phyloP scores from a whole-genome alignment of 2,888 invertebrate species.

The Sycophila texana region DNA sequence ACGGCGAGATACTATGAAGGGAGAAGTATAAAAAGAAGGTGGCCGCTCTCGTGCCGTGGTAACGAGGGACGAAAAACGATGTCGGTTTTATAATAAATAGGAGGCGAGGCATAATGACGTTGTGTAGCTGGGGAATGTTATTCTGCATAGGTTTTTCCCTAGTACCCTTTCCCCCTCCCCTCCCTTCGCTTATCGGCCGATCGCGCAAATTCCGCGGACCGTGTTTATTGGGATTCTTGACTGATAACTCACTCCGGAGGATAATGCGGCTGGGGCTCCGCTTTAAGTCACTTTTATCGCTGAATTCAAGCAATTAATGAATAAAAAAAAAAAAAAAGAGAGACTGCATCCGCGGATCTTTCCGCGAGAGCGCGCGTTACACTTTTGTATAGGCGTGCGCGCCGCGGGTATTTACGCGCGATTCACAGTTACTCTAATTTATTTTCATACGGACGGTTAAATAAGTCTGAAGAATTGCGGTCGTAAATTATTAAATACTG shows the following conservation, averaged over 20 bases:
- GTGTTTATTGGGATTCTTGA: slow-evolving; percentile 20
- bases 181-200: slow-evolving; percentile 25
- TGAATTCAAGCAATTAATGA: too few species aligned
- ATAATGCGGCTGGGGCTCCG: too few species aligned
- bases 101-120: slow-evolving; percentile 30
- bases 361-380: too few species aligned
- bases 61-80: slow-evolving; percentile 39
- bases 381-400: too few species aligned
- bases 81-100: slow-evolving; percentile 45
- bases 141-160: slow-evolving; percentile 35
- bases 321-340: too few species aligned
- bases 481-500: too few species aligned
- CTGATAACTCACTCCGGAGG: slow-evolving; percentile 1
- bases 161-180: too few species aligned
- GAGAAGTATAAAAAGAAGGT: slow-evolving; percentile 6
- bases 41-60: not conserved
- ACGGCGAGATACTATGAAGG: slow-evolving; percentile 17
- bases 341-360: too few species aligned
- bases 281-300: too few species aligned
- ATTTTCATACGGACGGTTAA: not conserved
- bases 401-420: too few species aligned
- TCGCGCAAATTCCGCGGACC: slow-evolving; percentile 4
- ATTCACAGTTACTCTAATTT: not conserved
- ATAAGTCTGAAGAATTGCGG: too few species aligned
- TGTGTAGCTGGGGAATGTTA: slow-evolving; percentile 23